phyloP scores from a whole-genome alignment of 1,140 invertebrate species.

The Chlorops oryzae region DNA sequence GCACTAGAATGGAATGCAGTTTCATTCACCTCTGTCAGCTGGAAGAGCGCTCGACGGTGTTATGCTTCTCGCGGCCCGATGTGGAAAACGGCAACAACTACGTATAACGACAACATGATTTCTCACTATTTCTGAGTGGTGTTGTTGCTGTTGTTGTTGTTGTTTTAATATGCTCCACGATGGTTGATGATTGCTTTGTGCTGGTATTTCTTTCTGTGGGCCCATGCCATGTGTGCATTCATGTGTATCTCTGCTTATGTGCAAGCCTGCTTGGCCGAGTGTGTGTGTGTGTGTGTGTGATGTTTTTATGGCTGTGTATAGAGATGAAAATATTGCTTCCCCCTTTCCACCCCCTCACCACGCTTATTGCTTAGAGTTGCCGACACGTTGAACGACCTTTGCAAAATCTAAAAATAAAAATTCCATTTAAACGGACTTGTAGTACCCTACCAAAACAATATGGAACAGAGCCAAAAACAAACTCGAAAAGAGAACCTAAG shows the following conservation, averaged over 20 bases:
- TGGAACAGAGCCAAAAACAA: too few species aligned
- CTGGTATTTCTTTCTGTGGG: too few species aligned
- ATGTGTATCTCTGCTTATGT: background rate
- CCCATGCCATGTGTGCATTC: too few species aligned
- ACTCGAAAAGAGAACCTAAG: too few species aligned
- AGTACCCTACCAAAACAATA: too few species aligned
- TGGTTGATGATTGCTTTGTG: too few species aligned
- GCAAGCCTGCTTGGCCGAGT: background rate
- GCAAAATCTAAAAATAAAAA: slow-evolving; percentile 33
- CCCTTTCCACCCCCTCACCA: background rate
- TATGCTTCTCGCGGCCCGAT: too few species aligned
- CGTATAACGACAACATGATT: too few species aligned
- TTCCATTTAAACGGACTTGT: too few species aligned
- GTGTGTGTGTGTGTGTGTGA: slow-evolving; percentile 1
- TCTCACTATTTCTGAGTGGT: background rate
- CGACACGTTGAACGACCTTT: slow-evolving; percentile 36
- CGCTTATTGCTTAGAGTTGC: background rate
- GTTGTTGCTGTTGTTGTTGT: background rate
- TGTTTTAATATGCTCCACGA: too few species aligned
- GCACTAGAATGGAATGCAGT: slow-evolving; percentile 14
- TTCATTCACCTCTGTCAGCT: slow-evolving; percentile 14
- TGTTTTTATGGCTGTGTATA: slow-evolving; percentile 5
- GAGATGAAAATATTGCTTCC: background rate
- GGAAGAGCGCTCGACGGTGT: too few species aligned
- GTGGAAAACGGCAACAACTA: too few species aligned